Evolutionary conservation across 1,140 invertebrate genomes (phyloP).

Genomic region (Dendrolimus punctatus): DNA sequence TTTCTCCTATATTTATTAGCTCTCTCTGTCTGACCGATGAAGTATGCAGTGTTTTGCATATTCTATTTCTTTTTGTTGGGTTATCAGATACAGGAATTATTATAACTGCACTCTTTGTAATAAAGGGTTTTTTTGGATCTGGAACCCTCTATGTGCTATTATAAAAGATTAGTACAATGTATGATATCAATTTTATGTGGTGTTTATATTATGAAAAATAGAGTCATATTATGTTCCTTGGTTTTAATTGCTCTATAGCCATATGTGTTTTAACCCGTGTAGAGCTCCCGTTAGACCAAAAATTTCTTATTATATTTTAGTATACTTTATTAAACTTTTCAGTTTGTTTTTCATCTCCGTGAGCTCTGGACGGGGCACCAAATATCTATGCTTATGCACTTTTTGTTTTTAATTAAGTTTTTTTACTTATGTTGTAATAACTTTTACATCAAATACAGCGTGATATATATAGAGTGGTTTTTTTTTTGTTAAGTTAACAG

Average conservation of each 20-base stretch:
- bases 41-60: slow-evolving; percentile 8
- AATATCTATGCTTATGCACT: slow-evolving; percentile 26
- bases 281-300: too few relatives aligned
- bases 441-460: slow-evolving; percentile 51
- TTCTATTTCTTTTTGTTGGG: too few relatives aligned
- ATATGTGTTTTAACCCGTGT: background rate
- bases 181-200: slow-evolving; percentile 12
- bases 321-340: too few relatives aligned
- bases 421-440: slow-evolving; percentile 45
- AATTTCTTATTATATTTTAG: too few relatives aligned
- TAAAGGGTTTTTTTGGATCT: background rate
- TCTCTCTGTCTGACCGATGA: slow-evolving; percentile 29
- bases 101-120: too few relatives aligned
- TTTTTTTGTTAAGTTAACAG: slow-evolving; percentile 38
- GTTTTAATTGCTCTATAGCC: background rate
- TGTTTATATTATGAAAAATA: slow-evolving; percentile 10
- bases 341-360: background rate
- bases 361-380: slow-evolving; percentile 3
- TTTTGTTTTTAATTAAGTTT: slow-evolving; percentile 31
- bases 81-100: too few relatives aligned
- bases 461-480: slow-evolving; percentile 46
- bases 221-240: slow-evolving; percentile 6
- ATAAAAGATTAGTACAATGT: slow-evolving; percentile 19
- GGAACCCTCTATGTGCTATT: background rate
- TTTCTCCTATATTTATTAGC: slow-evolving; percentile 25